phyloP scores from a whole-genome alignment of 2,888 invertebrate genomes.

The Dendrolimus houi region DNA sequence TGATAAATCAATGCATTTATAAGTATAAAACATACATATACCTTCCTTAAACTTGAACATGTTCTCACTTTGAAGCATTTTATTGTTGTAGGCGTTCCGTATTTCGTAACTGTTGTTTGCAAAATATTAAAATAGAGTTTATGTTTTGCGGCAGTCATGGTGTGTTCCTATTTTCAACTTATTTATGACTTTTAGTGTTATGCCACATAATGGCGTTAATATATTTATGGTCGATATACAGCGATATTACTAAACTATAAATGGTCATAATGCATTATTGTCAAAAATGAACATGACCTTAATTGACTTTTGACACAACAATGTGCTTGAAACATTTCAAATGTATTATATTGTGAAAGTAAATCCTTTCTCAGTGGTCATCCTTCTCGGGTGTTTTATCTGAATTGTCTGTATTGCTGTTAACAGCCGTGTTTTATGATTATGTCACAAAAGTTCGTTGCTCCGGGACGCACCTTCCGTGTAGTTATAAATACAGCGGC shows the following conservation, averaged over 20 bases:
- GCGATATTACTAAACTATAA: background rate
- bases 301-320: conserved; percentile 14
- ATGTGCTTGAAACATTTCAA: conserved; percentile 9
- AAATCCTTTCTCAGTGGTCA: conserved; percentile 37
- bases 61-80: background rate
- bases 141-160: background rate
- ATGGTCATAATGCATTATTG: background rate
- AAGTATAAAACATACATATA: no score
- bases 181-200: background rate
- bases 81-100: background rate
- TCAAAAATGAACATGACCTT: background rate
- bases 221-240: background rate
- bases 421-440: conserved; percentile 29
- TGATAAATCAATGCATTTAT: no score
- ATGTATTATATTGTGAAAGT: conserved; percentile 10
- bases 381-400: conserved; percentile 38
- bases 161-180: conserved; percentile 3
- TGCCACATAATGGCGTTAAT: background rate
- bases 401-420: conserved; percentile 21
- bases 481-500: conserved; percentile 58
- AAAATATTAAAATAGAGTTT: background rate
- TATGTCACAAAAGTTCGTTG: conserved; percentile 51
- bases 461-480: conserved; percentile 65
- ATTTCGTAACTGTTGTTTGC: background rate
- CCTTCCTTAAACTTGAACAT: background rate